Evolutionary conservation across 2,888 invertebrate species (phyloP).

Genomic region (Lacanobia wlatinum): DNA sequence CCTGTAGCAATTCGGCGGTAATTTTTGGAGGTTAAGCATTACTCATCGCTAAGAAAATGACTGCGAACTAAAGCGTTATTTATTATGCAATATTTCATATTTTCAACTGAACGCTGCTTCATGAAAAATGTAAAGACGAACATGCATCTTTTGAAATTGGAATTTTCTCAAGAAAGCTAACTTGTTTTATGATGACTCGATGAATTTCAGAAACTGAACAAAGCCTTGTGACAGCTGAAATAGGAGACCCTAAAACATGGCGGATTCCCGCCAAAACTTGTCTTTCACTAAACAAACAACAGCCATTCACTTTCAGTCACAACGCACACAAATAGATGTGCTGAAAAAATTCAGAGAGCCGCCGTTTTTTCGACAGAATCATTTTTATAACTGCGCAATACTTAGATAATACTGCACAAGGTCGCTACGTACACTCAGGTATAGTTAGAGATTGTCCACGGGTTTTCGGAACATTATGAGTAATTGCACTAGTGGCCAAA

Average conservation of each 20-base stretch:
- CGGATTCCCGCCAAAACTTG: background rate
- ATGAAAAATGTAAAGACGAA: slow-evolving; percentile 13
- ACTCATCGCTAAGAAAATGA: slow-evolving; percentile 51
- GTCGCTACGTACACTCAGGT: slow-evolving; percentile 49
- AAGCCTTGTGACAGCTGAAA: background rate
- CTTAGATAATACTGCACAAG: slow-evolving; percentile 66
- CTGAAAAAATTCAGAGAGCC: slow-evolving; percentile 49
- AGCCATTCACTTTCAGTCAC: slow-evolving; percentile 56
- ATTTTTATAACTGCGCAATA: slow-evolving; percentile 66
- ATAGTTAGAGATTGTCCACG: slow-evolving; percentile 48
- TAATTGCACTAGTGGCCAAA: slow-evolving; percentile 50
- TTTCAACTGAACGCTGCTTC: slow-evolving; percentile 26
- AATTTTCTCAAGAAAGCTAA: background rate
- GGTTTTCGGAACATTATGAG: slow-evolving; percentile 56
- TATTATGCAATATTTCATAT: slow-evolving; percentile 47
- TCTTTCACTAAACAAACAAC: slow-evolving; percentile 36
- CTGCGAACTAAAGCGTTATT: slow-evolving; percentile 32
- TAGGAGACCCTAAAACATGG: background rate
- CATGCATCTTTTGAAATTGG: background rate
- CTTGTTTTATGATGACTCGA: background rate
- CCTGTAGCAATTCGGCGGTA: slow-evolving; percentile 19
- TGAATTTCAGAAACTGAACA: background rate
- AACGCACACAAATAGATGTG: slow-evolving; percentile 48
- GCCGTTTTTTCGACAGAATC: slow-evolving; percentile 54
- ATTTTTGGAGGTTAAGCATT: slow-evolving; percentile 52